Base-by-base conservation (phyloP, 2,113 vertebrate species). In the Podarcis muralis region DNA sequence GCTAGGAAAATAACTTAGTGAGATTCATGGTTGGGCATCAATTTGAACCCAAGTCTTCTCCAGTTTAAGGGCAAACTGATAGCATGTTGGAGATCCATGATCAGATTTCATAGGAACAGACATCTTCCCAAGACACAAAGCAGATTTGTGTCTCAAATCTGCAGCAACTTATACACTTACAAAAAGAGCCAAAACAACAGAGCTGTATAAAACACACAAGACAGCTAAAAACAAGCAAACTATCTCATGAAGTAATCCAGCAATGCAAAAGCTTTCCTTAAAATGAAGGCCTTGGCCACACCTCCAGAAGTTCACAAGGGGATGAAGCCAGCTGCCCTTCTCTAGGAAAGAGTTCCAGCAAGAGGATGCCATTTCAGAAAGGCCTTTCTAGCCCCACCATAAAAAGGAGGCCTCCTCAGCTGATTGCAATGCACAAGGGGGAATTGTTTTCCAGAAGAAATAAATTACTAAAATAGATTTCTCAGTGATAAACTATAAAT, bases 391-490 rank as follows among this genome's bases (percentile, higher is more conserved):
- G 5, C 23, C 11, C 9, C 53, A 8, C 35, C 66, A 59, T 13
- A 71, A 43, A 7, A 74, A 84, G 1, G 6, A 25, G 18, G 9
- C 11, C 16, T 48, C 87, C 81, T 48, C 30, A 66, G 80, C 71
- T 65, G 53, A 66, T 32, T 66, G 25, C 6, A 76, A 35, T 62
- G 30, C 6, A 48, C 71, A 32, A 15, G 43, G n/a, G 30, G 66
- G 76, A 80, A 71, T 22, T 48, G 74, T 65, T 83, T 88, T n/a
- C 80, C 57, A 76, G 57, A 48, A 66, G 87, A 53, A 48, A 76
- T 66, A 68, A 32, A 88, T 88, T 59, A 66, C 71, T 69, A 18
- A 80, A 80, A 87, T 32, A 53, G 85, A 76, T 83, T 76, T 76
- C 71, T 83, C 80, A 6, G 1, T 76, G 65, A 83, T 83, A 81